A percentile compares a stretch with the other conserved stretches of the same genome.
phyloP scores from a whole-genome alignment of 2,888 invertebrate genomes.

The Diadegma fenestrale region DNA sequence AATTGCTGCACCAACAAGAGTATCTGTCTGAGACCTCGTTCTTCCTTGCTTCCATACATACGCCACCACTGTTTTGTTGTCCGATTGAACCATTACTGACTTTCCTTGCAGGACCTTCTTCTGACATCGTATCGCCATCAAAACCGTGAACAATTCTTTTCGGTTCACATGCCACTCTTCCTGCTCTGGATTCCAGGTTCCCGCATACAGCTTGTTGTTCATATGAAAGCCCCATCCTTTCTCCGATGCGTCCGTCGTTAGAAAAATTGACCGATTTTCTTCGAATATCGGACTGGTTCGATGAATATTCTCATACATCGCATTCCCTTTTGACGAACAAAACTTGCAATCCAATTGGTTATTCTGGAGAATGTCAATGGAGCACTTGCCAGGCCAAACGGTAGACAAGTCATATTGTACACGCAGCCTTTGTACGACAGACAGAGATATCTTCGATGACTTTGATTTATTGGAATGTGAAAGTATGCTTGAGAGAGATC shows the following conservation, averaged over 20 bases:
- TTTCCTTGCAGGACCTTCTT: fast-evolving
- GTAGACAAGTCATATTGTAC: not conserved
- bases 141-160: not conserved
- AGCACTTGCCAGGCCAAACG: slow-evolving; percentile 4
- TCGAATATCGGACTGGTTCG: not conserved
- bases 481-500: not conserved
- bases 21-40: not conserved
- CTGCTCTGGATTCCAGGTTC: not conserved
- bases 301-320: slow-evolving; percentile 4
- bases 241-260: not conserved
- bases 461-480: slow-evolving; percentile 3
- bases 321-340: not conserved
- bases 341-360: not conserved
- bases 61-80: not conserved
- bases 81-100: not conserved
- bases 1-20: not conserved
- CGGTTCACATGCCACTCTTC: not conserved
- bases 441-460: not conserved
- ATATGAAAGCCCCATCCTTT: not conserved
- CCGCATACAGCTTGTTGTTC: not conserved
- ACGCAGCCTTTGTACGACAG: not conserved
- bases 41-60: not conserved
- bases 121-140: not conserved
- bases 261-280: not conserved
- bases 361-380: slow-evolving; percentile 2